These are phyloP conservation scores for Platypus cylindrus DNA, from an alignment of 2,888 invertebrate genomes.

Conservation along the genomic window DNA sequence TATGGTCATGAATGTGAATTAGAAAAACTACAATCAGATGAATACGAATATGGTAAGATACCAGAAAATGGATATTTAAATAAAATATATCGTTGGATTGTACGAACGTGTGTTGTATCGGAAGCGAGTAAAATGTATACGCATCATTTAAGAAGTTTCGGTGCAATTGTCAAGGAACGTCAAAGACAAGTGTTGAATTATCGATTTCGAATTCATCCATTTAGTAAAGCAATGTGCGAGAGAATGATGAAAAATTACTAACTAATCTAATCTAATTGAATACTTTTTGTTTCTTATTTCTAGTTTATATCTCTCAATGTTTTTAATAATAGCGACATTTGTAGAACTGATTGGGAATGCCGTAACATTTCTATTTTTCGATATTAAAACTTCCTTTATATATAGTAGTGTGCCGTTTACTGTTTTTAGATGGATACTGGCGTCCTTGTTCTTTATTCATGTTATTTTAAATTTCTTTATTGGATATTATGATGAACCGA, in stretches of 20 bases:
- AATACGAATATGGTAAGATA: constrained; percentile 17
- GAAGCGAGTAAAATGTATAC: constrained; percentile 23
- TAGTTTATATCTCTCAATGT: constrained; percentile 22
- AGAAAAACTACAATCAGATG: constrained; percentile 18
- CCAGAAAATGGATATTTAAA: constrained; percentile 11
- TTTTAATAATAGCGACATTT: constrained; percentile 20
- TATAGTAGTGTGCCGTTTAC: constrained; percentile 7
- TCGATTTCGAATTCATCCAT: constrained; percentile 24
- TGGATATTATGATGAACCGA: constrained; percentile 25
- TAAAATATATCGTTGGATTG: constrained; percentile 17
- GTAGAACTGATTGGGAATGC: constrained; percentile 19
- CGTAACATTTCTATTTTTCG: constrained; percentile 18
- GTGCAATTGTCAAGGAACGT: constrained; percentile 24
- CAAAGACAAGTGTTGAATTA: constrained; percentile 22
- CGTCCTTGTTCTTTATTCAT: constrained; percentile 17
- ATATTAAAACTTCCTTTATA: constrained; percentile 7
- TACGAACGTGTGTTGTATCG: constrained; percentile 19
- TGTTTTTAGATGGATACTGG: constrained; percentile 10
- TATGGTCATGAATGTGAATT: constrained; percentile 22
- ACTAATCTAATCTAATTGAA: too few relatives aligned
- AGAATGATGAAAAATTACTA: too few relatives aligned
- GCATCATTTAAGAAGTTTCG: constrained; percentile 25
- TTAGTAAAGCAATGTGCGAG: constrained; percentile 24
- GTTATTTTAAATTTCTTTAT: constrained; percentile 21
- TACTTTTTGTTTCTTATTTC: constrained; percentile 7